Evolutionary conservation across 2,113 vertebrate genomes (phyloP).

Genomic region (Festucalex cinctus): DNA sequence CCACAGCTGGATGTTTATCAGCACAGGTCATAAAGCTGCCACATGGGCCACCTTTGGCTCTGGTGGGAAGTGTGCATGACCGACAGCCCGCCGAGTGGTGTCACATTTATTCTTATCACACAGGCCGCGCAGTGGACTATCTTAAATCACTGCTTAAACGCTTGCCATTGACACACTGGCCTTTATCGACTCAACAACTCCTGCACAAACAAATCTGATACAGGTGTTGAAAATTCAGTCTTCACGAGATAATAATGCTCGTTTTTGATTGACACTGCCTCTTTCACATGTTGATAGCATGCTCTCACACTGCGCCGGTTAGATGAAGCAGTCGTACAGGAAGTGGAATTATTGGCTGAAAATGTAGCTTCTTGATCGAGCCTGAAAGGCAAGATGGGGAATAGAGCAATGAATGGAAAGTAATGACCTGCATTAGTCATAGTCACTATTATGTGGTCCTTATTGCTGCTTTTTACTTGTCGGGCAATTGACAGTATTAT

Average conservation of each 20-base stretch:
- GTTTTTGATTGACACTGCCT: not conserved
- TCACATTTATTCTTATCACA: slow-evolving; percentile 40
- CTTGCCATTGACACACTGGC: slow-evolving; percentile 3
- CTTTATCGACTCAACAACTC: not conserved
- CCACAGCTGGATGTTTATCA: slow-evolving; percentile 17
- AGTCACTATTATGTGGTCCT: slow-evolving; percentile 17
- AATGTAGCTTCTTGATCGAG: slow-evolving; percentile 31
- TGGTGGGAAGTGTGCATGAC: slow-evolving; percentile 37
- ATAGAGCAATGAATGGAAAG: slow-evolving; percentile 14
- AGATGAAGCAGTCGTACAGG: slow-evolving; percentile 28
- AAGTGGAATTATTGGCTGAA: slow-evolving; percentile 52
- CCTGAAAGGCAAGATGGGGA: slow-evolving; percentile 19
- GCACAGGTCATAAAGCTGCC: slow-evolving; percentile 17
- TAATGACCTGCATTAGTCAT: slow-evolving; percentile 30
- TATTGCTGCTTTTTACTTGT: slow-evolving; percentile 9
- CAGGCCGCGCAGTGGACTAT: slow-evolving; percentile 5
- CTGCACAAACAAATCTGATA: not conserved
- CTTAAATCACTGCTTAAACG: slow-evolving; percentile 5
- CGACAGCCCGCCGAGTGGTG: slow-evolving; percentile 40
- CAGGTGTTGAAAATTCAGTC: not conserved
- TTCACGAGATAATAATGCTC: not conserved
- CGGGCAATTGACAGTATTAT: no score
- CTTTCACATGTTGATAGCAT: slow-evolving; percentile 10
- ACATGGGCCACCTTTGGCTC: slow-evolving; percentile 6
- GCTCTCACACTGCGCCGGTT: slow-evolving; percentile 35